Base-by-base conservation (phyloP, 1,140 invertebrate species). In the Drosophila santomea region DNA sequence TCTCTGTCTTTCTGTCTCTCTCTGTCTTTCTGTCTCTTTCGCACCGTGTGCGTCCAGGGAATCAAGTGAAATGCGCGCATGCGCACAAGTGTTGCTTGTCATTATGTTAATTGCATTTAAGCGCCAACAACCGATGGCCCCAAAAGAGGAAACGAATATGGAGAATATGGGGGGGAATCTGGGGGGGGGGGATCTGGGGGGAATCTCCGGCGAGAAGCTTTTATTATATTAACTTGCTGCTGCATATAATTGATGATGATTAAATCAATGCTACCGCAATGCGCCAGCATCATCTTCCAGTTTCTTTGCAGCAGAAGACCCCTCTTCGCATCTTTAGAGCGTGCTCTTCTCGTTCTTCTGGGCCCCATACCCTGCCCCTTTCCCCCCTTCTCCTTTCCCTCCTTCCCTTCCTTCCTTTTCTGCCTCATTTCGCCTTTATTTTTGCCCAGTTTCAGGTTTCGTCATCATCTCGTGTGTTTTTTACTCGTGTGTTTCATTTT, bases 211-310 rank as follows among this genome's bases (percentile, higher is more conserved):
- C 61, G 74, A 66, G 72, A 66, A 58, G 84, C 67, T 88, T 88
- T 88, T 89, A 89, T 88, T 88, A 89, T 88, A 89, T 88, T 88
- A 88, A 89, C 84, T 88, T 88, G 84, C 79, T 89, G 84, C 84
- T 84, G 84, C 84, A 88, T 89, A 89, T 88, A 88, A 88, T 88
- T 88, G 84, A 88, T 88, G 84, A 88, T 88, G 84, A 88, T 88
- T 88, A 88, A 88, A 88, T 88, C 84, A 88, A 88, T 88, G 84
- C 84, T 88, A 88, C 84, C 73, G 84, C 84, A 88, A 89, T 88
- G 84, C 84, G 84, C 80, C 76, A 63, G 75, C 68, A 63, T 56
- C 69, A 54, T 51, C 60, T 74, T 55, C 52, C 72, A 74, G 74
- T 52, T 63, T 74, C 54, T 52, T 52, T 41, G 45, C 25, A 4